Conservation (phyloP, 2,888 invertebrate species). For the Ornithoptera priamus region DNA sequence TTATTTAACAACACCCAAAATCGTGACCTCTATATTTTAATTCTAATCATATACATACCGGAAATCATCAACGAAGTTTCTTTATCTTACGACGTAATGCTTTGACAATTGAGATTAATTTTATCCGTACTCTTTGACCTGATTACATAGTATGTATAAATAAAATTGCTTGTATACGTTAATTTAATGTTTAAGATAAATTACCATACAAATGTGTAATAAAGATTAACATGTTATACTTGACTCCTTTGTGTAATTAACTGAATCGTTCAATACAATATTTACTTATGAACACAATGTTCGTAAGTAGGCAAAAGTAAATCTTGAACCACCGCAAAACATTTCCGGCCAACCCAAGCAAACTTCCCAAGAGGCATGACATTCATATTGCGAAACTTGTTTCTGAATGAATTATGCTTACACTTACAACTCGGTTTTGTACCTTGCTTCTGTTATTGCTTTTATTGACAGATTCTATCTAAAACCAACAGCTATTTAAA, state of each 20-base stretch:
- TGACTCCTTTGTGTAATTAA: neutral
- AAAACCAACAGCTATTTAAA: neutral
- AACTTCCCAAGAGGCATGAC: conserved; percentile 20
- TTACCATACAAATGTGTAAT: too few relatives aligned
- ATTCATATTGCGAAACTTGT: conserved; percentile 24
- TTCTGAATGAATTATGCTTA: conserved; percentile 19
- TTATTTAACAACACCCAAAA: too few relatives aligned
- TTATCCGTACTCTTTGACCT: too few relatives aligned
- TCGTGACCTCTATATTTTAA: too few relatives aligned
- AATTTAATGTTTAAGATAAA: too few relatives aligned
- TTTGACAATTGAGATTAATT: too few relatives aligned
- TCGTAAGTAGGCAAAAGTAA: conserved; percentile 1
- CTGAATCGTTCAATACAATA: neutral
- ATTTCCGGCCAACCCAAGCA: conserved; percentile 22
- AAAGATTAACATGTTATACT: neutral
- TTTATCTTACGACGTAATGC: too few relatives aligned
- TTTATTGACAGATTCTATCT: conserved; percentile 7
- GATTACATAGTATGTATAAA: too few relatives aligned
- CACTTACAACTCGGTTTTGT: neutral
- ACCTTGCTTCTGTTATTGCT: conserved; percentile 11
- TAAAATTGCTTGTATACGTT: too few relatives aligned
- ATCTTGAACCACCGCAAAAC: conserved; percentile 18
- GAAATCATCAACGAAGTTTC: too few relatives aligned
- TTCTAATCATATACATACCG: too few relatives aligned
- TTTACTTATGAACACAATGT: conserved; percentile 7